These are phyloP conservation scores for Xenopus petersii DNA, from an alignment of 2,797 vertebrate genomes.

Conservation along the genomic window DNA sequence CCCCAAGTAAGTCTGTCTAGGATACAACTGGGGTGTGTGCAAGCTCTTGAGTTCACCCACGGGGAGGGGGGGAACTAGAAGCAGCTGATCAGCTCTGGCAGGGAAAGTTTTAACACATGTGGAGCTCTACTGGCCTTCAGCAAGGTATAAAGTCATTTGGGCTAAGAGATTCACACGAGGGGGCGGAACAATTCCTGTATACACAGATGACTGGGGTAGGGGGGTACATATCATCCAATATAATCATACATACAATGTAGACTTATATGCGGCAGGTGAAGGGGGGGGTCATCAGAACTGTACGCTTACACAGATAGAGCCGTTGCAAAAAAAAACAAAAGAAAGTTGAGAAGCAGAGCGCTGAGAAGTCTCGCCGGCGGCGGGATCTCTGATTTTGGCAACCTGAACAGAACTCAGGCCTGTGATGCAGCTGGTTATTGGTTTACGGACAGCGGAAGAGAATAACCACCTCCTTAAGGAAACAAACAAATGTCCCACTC, in stretches of 20 bases:
- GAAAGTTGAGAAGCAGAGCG: neutral
- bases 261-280: neutral
- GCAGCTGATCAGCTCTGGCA: constrained; percentile 5
- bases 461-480: constrained; percentile 9
- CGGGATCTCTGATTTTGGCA: constrained; percentile 24
- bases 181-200: constrained; percentile 6
- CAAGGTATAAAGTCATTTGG: constrained; percentile 9
- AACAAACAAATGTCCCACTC: neutral
- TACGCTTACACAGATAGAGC: neutral
- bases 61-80: neutral
- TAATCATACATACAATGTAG: constrained; percentile 30
- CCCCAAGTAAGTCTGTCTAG: no score
- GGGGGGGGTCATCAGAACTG: neutral
- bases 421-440: neutral
- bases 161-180: neutral
- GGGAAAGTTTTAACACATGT: constrained; percentile 17
- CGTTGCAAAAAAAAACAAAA: neutral
- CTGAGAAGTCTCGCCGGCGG: constrained; percentile 17
- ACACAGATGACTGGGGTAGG: neutral
- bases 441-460: neutral
- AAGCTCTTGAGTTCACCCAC: neutral
- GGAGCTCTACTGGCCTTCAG: constrained; percentile 33
- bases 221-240: constrained; percentile 25
- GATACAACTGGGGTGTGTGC: neutral
- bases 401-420: constrained; percentile 2